A percentile compares a stretch with the other conserved stretches of the same genome.
Evolutionary conservation across 2,113 vertebrate species (phyloP).

Genomic region (Muscicapa adusta): DNA sequence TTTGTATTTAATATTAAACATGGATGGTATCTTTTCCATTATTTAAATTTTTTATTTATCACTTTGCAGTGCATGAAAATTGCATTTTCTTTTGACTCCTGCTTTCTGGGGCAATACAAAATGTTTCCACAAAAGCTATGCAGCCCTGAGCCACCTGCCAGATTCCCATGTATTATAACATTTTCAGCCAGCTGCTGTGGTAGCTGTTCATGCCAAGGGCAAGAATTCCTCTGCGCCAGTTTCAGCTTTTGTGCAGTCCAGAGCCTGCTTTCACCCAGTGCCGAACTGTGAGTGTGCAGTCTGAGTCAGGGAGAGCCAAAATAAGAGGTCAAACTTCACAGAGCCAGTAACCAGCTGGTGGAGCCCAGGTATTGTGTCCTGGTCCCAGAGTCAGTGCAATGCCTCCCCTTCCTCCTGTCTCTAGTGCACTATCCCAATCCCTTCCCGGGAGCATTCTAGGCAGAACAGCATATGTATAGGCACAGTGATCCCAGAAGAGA

Average conservation of each 20-base stretch:
- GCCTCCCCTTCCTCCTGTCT: background rate
- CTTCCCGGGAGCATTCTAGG: background rate
- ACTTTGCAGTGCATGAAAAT: background rate
- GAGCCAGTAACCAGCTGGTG: background rate
- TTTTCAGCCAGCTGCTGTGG: slow-evolving; percentile 37
- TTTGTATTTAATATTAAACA: background rate
- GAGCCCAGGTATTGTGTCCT: background rate
- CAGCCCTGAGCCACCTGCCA: slow-evolving; percentile 43
- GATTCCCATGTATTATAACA: slow-evolving; percentile 17
- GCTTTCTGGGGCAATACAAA: background rate
- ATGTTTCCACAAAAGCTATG: slow-evolving; percentile 11
- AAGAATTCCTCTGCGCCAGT: background rate
- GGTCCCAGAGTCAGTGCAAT: rapidly evolving
- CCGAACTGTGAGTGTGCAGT: background rate
- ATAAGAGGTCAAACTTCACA: background rate
- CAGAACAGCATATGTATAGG: background rate
- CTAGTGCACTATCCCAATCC: background rate
- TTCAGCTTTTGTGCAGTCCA: background rate
- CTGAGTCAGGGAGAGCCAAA: background rate
- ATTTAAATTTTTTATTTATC: background rate
- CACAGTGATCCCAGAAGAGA: background rate
- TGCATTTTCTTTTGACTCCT: background rate
- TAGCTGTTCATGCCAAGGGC: slow-evolving; percentile 43
- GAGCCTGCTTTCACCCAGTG: background rate
- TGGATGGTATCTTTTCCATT: rapidly evolving